Base-by-base conservation (phyloP, 2,888 invertebrate genomes). In the Apodemia hepburni region DNA sequence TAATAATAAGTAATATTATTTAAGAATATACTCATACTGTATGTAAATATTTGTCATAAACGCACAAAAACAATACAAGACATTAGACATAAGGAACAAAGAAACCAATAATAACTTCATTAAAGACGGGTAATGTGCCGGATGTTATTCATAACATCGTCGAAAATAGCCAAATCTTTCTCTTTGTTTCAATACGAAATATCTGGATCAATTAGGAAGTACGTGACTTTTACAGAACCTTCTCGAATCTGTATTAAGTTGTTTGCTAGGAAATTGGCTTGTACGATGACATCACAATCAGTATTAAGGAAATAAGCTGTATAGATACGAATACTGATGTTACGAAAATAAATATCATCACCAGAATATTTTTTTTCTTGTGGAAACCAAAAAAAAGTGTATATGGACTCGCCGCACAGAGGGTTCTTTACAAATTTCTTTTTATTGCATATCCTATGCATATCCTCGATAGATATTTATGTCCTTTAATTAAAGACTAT, bases 131-230 rank as follows among this genome's bases (percentile, higher is more conserved):
- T 75, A 74, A 76, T 76, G 78, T 80, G 73, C 77, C 81, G 84
- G 84, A 84, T 84, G 82, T 85, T 79, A 76, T 72, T 72, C 78
- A 79, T 79, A 83, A 82, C 79, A 79, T 75, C 74, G 76, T 70
- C 63, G 69, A 72, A 82, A 84, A 85, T 83, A 85, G 72, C 78
- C 27, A 54, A 54, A 54, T 54, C 54, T 22, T 73, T 77, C 63
- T 73, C 77, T 79, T 79, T 80, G 76, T 80, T 79, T 75, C 71
- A 69, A 65, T 62, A 49, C 8, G 18, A 49, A 49, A 49, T 18
- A 49, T 49, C 49, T 49, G 49, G 49, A 49, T 42, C 15, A 42
- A 42, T 18, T 49, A 49, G 49, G 18, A 49, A 49, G 18, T 18
- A 49, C 49, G 49, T 49, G 49, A 18, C 49, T 49, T 18, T 9